Base-by-base conservation (phyloP, 2,797 vertebrate genomes). In the Taeniopygia guttata region DNA sequence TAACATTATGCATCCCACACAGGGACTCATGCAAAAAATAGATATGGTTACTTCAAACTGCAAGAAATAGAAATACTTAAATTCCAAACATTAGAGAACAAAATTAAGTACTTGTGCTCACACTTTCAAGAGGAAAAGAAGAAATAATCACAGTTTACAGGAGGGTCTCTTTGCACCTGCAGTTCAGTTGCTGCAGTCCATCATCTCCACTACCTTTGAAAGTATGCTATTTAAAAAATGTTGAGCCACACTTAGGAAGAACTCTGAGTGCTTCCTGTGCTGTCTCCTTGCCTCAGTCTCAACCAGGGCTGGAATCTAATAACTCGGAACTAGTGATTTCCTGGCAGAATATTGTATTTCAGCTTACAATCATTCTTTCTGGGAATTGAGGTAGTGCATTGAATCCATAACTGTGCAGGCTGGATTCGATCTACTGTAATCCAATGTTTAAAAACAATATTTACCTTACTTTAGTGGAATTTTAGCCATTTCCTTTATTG, bases 251-350 rank as follows among this genome's bases (percentile, higher is more conserved):
- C 85, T 96, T 91, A 66, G 0, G 1, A 72, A 88, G 85, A 93
- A 67, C 67, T 90, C 76, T 38, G 69, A 86, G 49, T 86, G 64
- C 81, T 96, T 96, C 95, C 94, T 88, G 66, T 93, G 79, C 93
- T 66, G 72, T 91, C 80, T 95, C 86, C 88, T 82, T 94, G 51
- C 72, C 76, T 94, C 79, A 89, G 84, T 78, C 76, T 95, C 91
- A 82, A 83, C 79, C 60, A 91, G 87, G 70, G 52, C 69, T 96
- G 95, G 95, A 97, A 96, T 96, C 90, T 94, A 94, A 87, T 92
- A 95, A 96, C 82, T 97, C 94, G 59, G 95, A 96, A 89, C 84
- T 85, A 89, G 90, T 93, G 96, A 97, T 91, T 96, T 96, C 93
- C 88, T 95, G 92, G 74, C 87, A 94, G 76, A 95, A 95, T 95